Evolutionary conservation across 2,797 vertebrate species (phyloP), one percentile per base, ranked within the genome.

Genomic region (Trematomus bernacchii): DNA sequence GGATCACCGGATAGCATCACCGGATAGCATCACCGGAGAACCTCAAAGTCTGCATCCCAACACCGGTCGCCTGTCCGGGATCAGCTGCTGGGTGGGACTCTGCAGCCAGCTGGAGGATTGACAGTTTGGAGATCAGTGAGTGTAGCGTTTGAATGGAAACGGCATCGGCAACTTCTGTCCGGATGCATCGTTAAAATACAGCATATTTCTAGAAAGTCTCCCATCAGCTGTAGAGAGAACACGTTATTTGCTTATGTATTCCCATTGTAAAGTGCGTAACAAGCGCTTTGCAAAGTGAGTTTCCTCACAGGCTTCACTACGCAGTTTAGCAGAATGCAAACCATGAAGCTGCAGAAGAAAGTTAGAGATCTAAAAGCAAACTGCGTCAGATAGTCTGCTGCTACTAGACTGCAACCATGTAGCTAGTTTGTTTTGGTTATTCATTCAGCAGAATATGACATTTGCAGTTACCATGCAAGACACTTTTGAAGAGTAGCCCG

Each of bases 361-460:
- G 80, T 90, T 79, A 16, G 8, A 63, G 66, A 52, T 5, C 66
- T 53, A 18, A 11, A 59, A 46, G 11, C 37, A 23, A 73, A 19
- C 67, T 71, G 87, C 71, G 77, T 75, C 70, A 65, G 44, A 12
- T 66, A 72, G 71, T 77, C 66, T 51, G 57, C 68, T 44, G 75
- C 11, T 52, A 11, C 71, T 12, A 74, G 59, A 18, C 73, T 65
- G 84, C 67, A 81, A 85, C 14, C 83, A 92, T 91, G 90, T 87
- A 89, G 82, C 42, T 68, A 54, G 23, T 23, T 64, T 30, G 33
- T 37, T 37, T 37, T 37, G 33, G 62, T 66, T 57, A 3, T 42
- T 57, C 10, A 48, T 62, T 71, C 42, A 64, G 27, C n/a, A 15
- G 50, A 4, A 64, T 61, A 10, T 21, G 30, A 3, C 8, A 7